phyloP scores from a whole-genome alignment of 2,888 invertebrate species.

The Sialis lutaria region DNA sequence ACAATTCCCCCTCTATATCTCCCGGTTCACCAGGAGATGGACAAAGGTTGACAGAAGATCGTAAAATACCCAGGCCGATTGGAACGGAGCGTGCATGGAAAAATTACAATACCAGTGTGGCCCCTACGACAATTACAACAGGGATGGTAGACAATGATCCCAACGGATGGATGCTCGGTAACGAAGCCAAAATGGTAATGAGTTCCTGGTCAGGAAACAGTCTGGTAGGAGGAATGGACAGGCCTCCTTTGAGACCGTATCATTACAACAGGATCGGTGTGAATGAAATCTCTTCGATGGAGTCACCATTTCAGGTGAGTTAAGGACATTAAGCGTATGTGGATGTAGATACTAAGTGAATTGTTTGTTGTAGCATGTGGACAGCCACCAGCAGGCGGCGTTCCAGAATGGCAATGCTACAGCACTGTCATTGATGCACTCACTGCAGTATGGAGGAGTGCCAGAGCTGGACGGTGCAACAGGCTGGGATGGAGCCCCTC shows the following conservation, averaged over 20 bases:
- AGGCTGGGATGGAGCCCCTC: background rate
- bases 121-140: conserved; percentile 16
- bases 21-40: conserved; percentile 18
- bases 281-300: conserved; percentile 29
- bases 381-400: conserved; percentile 7
- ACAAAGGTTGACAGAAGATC: conserved; percentile 23
- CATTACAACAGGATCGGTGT: conserved; percentile 16
- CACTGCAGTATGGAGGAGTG: conserved; percentile 10
- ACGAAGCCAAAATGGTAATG: conserved; percentile 21
- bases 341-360: no score
- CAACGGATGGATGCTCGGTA: conserved; percentile 27
- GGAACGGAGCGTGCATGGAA: conserved; percentile 70
- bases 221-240: conserved; percentile 20
- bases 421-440: conserved; percentile 8
- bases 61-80: conserved; percentile 54
- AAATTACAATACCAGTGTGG: conserved; percentile 19
- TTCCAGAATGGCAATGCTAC: conserved; percentile 10
- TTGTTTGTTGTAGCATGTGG: background rate
- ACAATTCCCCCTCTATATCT: conserved; percentile 30
- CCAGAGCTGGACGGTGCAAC: background rate
- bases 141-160: conserved; percentile 19
- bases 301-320: conserved; percentile 27
- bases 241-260: conserved; percentile 20
- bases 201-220: conserved; percentile 19
- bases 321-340: background rate